Conservation (phyloP, 2,797 vertebrate genomes). For the Microctenopoma steveboyesi region DNA sequence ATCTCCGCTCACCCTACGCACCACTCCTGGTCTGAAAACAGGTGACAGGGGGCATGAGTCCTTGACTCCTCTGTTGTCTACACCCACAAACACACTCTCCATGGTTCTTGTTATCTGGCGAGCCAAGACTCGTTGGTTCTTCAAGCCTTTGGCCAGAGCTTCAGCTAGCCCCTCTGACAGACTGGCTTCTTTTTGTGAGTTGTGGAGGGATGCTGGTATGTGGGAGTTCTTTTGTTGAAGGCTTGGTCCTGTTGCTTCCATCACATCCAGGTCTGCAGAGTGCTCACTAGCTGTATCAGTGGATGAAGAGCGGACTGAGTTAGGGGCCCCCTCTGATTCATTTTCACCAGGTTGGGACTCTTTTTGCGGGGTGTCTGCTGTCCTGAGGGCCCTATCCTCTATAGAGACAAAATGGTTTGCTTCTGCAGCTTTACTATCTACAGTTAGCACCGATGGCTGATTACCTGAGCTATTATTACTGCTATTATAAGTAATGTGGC, state of each 20-base stretch:
- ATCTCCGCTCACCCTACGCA: constrained; percentile 84
- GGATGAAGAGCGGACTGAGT: constrained; percentile 87
- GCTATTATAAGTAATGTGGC: constrained; percentile 66
- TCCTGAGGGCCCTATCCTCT: constrained; percentile 63
- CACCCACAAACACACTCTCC: constrained; percentile 37
- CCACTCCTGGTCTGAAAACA: constrained; percentile 86
- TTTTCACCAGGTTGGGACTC: constrained; percentile 58
- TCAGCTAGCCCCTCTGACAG: constrained; percentile 73
- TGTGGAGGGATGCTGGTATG: constrained; percentile 39
- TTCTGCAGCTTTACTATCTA: constrained; percentile 64
- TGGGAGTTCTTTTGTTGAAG: constrained; percentile 56
- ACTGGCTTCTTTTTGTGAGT: constrained; percentile 55
- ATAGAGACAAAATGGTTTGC: constrained; percentile 58
- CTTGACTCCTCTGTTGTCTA: constrained; percentile 29
- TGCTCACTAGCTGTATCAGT: constrained; percentile 91
- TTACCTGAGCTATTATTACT: constrained; percentile 78
- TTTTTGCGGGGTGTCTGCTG: constrained; percentile 59
- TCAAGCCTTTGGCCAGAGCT: constrained; percentile 85
- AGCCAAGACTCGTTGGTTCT: constrained; percentile 89
- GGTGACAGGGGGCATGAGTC: constrained; percentile 48
- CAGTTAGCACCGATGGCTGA: constrained; percentile 67
- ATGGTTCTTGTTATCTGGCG: constrained; percentile 65
- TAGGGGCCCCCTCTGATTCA: constrained; percentile 73
- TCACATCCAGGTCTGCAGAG: constrained; percentile 82
- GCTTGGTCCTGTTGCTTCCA: constrained; percentile 70